Evolutionary conservation across 2,888 invertebrate genomes (phyloP).

Genomic region (Lycophotia porphyrea): DNA sequence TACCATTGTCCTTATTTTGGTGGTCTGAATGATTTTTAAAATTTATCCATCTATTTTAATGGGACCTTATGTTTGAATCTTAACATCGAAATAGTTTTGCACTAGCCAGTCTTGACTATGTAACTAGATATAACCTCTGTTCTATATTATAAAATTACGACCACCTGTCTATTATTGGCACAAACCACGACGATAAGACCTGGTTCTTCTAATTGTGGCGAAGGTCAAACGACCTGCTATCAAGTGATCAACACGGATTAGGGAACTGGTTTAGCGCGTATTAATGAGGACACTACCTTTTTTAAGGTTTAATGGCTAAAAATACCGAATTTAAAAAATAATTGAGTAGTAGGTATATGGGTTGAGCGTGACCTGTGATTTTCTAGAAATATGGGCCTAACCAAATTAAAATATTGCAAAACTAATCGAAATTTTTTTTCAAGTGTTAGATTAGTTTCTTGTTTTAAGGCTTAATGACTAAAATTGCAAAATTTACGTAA

Average conservation of each 20-base stretch:
- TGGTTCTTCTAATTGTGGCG: conserved; percentile 18
- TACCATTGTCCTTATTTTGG: too few relatives aligned
- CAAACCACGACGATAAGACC: conserved; percentile 1
- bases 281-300: conserved; percentile 36
- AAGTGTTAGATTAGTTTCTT: not conserved
- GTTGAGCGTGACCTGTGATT: conserved; percentile 12
- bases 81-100: not conserved
- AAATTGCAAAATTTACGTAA: not conserved
- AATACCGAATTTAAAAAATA: not conserved
- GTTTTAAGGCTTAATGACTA: conserved; percentile 18
- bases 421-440: not conserved
- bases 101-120: not conserved
- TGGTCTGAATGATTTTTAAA: too few relatives aligned
- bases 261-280: conserved; percentile 38
- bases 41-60: too few relatives aligned
- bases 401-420: not conserved
- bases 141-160: not conserved
- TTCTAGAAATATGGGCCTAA: not conserved
- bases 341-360: not conserved
- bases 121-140: not conserved
- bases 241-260: conserved; percentile 32
- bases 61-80: too few relatives aligned
- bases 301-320: conserved; percentile 19
- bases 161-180: conserved; percentile 15
- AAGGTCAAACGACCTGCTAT: conserved; percentile 46